These are phyloP conservation scores for Chironex yamaguchii DNA, from an alignment of 30 jellyfish, hydroid and myxozoan genomes.

Conservation along the genomic window DNA sequence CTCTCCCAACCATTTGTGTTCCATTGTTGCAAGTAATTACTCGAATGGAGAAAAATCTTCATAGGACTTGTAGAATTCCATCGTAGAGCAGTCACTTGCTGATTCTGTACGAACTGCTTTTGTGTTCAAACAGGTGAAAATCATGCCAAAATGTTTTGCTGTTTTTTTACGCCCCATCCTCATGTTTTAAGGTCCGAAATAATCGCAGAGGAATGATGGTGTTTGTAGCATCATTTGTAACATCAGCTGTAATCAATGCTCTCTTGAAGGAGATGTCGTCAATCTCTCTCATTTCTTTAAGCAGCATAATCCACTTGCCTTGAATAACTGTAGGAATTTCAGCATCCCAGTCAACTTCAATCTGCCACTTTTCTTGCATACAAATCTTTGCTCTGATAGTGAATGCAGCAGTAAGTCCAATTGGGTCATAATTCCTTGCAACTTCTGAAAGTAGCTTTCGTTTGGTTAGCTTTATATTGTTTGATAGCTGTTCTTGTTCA, in stretches of 20 bases:
- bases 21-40: conserved; percentile 73
- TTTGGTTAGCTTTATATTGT: conserved; percentile 59
- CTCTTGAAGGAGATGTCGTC: conserved; percentile 47
- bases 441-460: conserved; percentile 60
- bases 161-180: conserved; percentile 59
- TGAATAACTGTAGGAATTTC: background rate
- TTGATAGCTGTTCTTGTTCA: conserved; percentile 42
- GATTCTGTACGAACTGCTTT: conserved; percentile 75
- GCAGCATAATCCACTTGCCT: conserved; percentile 26
- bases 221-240: conserved; percentile 51
- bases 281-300: conserved; percentile 69
- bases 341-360: conserved; percentile 36
- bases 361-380: conserved; percentile 61
- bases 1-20: conserved; percentile 73
- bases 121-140: conserved; percentile 68
- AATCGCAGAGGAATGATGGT: conserved; percentile 76
- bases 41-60: conserved; percentile 73
- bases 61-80: conserved; percentile 62
- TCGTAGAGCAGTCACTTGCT: conserved; percentile 67
- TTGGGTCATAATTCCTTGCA: conserved; percentile 68
- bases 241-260: conserved; percentile 55
- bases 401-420: conserved; percentile 75
- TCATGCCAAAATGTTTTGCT: conserved; percentile 63
- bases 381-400: conserved; percentile 62
- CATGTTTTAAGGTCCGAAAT: conserved; percentile 67